A percentile compares a stretch with the other conserved stretches of the same genome.
phyloP scores from a whole-genome alignment of 2,888 invertebrate genomes.

The Campopleginae sp. region DNA sequence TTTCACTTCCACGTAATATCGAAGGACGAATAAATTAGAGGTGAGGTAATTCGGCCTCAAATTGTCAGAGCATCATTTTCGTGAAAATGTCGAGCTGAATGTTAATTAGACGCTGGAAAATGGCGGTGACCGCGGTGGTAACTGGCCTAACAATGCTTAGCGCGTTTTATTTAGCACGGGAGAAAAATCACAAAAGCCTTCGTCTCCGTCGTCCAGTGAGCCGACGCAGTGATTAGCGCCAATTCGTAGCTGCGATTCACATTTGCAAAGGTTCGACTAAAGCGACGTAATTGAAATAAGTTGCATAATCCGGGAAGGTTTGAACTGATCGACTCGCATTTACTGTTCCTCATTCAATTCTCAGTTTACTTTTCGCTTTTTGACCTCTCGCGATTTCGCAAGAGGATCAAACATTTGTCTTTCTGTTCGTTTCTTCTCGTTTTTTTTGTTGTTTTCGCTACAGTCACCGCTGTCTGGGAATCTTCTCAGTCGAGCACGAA shows the following conservation, averaged over 20 bases:
- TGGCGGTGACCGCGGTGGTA: background rate
- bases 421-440: slow-evolving; percentile 1
- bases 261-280: slow-evolving; percentile 67
- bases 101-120: slow-evolving; percentile 12
- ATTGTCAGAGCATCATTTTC: background rate
- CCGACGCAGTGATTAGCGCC: slow-evolving; percentile 54
- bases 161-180: slow-evolving; percentile 26
- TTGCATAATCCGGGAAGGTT: slow-evolving; percentile 66
- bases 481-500: slow-evolving; percentile 18
- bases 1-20: slow-evolving; percentile 24
- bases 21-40: slow-evolving; percentile 13
- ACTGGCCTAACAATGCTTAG: background rate
- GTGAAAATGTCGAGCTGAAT: background rate
- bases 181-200: slow-evolving; percentile 48
- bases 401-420: slow-evolving; percentile 51
- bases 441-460: slow-evolving; percentile 9
- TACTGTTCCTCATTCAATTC: slow-evolving; percentile 43
- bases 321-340: slow-evolving; percentile 62
- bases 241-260: slow-evolving; percentile 52
- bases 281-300: slow-evolving; percentile 68
- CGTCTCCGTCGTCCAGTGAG: slow-evolving; percentile 17
- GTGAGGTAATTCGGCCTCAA: background rate
- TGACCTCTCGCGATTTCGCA: slow-evolving; percentile 44
- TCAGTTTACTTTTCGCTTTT: slow-evolving; percentile 32
- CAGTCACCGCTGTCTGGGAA: slow-evolving; percentile 27